Evolutionary conservation across 92 coral and sea anemone genomes (phyloP).

Genomic region (Palythoa grandiflora): DNA sequence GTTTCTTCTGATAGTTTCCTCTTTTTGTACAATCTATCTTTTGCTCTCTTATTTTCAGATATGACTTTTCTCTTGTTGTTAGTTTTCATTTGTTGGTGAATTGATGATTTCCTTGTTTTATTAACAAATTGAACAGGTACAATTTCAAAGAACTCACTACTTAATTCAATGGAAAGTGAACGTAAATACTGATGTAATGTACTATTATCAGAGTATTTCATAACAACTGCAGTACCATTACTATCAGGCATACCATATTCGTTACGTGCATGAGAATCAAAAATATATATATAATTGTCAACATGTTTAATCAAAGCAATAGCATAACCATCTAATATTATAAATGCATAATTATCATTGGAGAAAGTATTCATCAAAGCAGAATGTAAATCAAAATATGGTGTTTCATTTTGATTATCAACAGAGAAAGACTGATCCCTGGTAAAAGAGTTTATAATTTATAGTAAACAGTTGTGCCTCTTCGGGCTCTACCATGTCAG

Average conservation of each 20-base stretch:
- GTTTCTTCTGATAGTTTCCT: background rate
- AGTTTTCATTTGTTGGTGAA: background rate
- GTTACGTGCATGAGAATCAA: no score
- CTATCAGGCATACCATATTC: background rate
- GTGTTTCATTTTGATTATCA: no score
- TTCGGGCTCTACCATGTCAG: no score
- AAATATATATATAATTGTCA: background rate
- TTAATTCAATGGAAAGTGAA: background rate
- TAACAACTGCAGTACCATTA: background rate
- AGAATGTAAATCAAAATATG: no score
- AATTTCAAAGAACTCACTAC: background rate
- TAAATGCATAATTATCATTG: no score
- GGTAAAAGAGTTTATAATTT: no score
- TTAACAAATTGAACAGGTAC: background rate
- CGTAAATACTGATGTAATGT: background rate
- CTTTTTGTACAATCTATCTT: background rate
- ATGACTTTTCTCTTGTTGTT: background rate
- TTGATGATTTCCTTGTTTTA: background rate
- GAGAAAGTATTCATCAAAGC: no score
- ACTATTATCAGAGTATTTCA: background rate
- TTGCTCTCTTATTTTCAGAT: background rate
- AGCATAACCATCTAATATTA: no score
- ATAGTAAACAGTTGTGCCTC: no score
- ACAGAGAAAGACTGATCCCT: no score
- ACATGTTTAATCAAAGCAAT: no score